Base-by-base conservation (phyloP, 2,888 invertebrate genomes). In the Acrobasis repandana region DNA sequence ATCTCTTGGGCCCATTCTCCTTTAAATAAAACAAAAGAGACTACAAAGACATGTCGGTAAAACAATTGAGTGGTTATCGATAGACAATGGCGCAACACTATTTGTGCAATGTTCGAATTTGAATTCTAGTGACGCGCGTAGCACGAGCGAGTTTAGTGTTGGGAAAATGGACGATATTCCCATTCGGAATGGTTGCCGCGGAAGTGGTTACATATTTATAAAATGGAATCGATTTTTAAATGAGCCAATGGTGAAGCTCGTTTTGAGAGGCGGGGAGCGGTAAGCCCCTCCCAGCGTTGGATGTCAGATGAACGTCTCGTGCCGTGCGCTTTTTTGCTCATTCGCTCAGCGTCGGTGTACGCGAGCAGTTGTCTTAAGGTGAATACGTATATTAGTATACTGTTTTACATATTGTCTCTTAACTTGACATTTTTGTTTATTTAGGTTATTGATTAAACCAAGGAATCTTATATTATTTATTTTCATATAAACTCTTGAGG, bases 141-240 rank as follows among this genome's bases (percentile, higher is more conserved):
- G 65, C 11, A 47, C 10, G 67, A 67, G 57, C 52, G 63, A 66
- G 6, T 67, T 69, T 77, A 49, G 65, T 56, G 57, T 49, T 34
- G n/a, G 50, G 15, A 15, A 3, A 50, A 14, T 61, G 49, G 61
- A 65, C 47, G 65, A 66, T 79, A 69, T 68, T 63, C 66, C 74
- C 50, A 58, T 82, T 74, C 67, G 65, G 65, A 61, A 64, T 71
- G 80, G 65, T 65, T 63, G 70, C 76, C 83, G 78, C 65, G 82
- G 83, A 89, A 90, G 88, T 83, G 89, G 90, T 90, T 90, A 90
- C 89, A 91, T 91, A 91, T 92, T 91, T 92, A 91, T 90, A 89
- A 90, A 91, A 90, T 88, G 90, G 86, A 90, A 92, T 91, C 91
- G 91, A 92, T 92, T 92, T 91, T 92, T 88, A 89, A 90, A 88